Percentiles rank a stretch among this genome's conserved stretches.
Conservation (phyloP, 2,113 vertebrate species). For the Acanthisitta chloris region DNA sequence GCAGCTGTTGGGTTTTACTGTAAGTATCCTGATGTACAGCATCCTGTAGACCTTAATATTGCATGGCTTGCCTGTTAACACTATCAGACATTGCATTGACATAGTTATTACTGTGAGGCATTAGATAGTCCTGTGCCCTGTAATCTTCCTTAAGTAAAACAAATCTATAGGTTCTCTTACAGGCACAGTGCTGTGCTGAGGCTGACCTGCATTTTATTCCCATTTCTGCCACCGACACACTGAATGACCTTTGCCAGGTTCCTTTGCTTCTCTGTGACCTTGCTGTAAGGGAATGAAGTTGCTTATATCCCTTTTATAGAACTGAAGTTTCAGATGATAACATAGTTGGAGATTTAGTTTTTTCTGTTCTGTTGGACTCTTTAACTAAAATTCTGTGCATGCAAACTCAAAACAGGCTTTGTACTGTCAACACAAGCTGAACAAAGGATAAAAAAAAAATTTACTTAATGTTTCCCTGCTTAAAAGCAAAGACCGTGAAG, state of each 20-base stretch:
- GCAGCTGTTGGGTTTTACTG: slow-evolving; percentile 92
- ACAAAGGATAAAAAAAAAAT: neutral
- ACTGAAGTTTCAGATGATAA: neutral
- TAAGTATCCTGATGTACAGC: slow-evolving; percentile 78
- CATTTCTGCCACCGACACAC: neutral
- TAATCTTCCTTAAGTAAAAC: neutral
- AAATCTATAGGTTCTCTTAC: accelerated
- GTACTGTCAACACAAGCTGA: neutral
- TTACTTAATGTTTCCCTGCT: neutral
- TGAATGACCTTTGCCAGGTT: neutral
- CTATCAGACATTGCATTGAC: neutral
- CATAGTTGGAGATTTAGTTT: neutral
- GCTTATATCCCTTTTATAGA: neutral
- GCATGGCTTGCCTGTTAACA: slow-evolving; percentile 41
- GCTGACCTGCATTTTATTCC: neutral
- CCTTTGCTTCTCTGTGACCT: neutral
- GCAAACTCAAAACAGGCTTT: neutral
- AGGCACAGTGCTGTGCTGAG: neutral
- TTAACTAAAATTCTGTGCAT: neutral
- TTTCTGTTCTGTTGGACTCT: neutral
- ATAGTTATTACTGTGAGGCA: neutral
- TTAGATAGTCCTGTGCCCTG: neutral
- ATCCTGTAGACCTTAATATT: slow-evolving; percentile 18
- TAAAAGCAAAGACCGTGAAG: neutral
- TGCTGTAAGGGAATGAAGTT: neutral